Evolutionary conservation across 2,113 vertebrate species (phyloP).

Genomic region (Amphiprion percula): DNA sequence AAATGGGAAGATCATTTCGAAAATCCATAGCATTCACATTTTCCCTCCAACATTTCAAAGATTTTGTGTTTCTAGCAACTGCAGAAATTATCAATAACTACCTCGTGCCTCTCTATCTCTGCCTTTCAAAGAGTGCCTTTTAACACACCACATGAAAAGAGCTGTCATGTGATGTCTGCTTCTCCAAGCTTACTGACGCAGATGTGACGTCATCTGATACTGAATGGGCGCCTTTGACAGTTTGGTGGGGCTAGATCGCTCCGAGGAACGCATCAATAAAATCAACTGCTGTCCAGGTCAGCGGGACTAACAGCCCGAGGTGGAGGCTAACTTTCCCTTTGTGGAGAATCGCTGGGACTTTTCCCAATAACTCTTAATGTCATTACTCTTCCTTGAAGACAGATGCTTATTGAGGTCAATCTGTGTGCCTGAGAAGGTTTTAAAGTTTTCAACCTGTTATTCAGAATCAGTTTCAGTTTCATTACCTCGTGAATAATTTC

Average conservation of each 20-base stretch:
- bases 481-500: slow-evolving; percentile 3
- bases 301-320: slow-evolving; percentile 22
- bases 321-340: slow-evolving; percentile 16
- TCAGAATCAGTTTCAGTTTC: slow-evolving; percentile 3
- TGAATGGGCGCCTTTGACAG: slow-evolving; percentile 77
- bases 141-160: slow-evolving; percentile 66
- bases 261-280: slow-evolving; percentile 49
- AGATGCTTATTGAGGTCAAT: slow-evolving; percentile 6
- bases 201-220: slow-evolving; percentile 62
- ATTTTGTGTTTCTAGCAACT: slow-evolving; percentile 8
- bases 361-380: slow-evolving; percentile 20
- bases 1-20: not conserved
- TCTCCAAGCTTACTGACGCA: slow-evolving; percentile 74
- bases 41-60: slow-evolving; percentile 29
- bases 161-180: slow-evolving; percentile 79
- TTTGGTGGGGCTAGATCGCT: not conserved
- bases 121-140: slow-evolving; percentile 56
- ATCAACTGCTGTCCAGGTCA: slow-evolving; percentile 41
- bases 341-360: slow-evolving; percentile 25
- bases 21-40: not conserved
- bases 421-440: not conserved
- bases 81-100: slow-evolving; percentile 16
- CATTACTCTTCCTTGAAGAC: slow-evolving; percentile 10
- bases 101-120: not conserved
- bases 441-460: not conserved